These are phyloP conservation scores for Anguilla japonica DNA, from an alignment of 2,113 vertebrate species.

Conservation along the genomic window DNA sequence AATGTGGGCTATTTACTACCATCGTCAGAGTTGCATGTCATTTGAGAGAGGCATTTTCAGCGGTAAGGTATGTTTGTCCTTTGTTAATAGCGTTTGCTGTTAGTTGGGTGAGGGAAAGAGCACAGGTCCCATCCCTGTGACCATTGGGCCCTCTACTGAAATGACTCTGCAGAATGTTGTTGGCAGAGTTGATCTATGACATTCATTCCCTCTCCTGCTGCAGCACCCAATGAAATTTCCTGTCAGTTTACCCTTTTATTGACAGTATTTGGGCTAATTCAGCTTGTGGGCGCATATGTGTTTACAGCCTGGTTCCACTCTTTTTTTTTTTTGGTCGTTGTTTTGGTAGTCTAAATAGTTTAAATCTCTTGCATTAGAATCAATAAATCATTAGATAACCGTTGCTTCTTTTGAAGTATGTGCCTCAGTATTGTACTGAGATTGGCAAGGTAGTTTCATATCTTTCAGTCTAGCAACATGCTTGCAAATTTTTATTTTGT, in stretches of 20 bases:
- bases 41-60: background rate
- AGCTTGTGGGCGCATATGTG: background rate
- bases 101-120: background rate
- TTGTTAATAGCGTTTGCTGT: background rate
- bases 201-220: background rate
- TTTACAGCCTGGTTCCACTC: background rate
- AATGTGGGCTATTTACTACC: background rate
- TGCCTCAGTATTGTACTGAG: no score
- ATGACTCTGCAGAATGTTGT: background rate
- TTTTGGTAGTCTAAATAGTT: no score
- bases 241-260: background rate
- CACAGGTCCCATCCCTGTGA: background rate
- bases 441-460: no score
- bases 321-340: no score
- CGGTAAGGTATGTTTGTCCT: background rate
- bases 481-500: no score
- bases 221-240: background rate
- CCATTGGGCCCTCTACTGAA: background rate
- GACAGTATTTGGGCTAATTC: no score
- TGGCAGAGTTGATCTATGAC: background rate
- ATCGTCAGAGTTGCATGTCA: background rate
- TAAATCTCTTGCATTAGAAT: no score
- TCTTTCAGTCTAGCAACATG: no score
- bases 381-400: no score
- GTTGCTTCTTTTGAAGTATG: no score